These are phyloP conservation scores for Elanoides forficatus DNA, from an alignment of 2,113 vertebrate genomes.

Conservation along the genomic window DNA sequence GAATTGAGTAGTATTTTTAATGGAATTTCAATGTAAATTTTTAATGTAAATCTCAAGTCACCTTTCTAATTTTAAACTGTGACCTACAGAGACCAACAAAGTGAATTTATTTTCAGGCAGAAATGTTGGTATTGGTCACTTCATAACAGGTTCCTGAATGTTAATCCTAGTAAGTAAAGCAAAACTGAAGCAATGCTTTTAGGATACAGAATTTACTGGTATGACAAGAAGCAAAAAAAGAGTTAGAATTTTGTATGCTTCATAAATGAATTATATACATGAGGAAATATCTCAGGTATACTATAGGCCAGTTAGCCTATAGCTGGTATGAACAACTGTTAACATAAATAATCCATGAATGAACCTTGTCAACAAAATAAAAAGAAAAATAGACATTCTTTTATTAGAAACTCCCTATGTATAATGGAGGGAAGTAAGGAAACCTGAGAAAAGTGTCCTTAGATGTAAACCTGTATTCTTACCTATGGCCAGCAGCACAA, in stretches of 20 bases:
- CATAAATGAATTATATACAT: neutral
- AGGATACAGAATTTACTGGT: neutral
- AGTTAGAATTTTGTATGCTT: neutral
- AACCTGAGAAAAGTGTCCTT: neutral
- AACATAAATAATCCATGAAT: neutral
- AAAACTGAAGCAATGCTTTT: neutral
- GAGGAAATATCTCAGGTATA: neutral
- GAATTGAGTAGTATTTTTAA: neutral
- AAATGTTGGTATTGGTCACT: neutral
- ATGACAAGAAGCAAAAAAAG: neutral
- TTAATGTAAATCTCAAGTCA: neutral
- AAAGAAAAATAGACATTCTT: neutral
- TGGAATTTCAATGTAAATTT: neutral
- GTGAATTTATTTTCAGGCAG: neutral
- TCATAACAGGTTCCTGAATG: neutral
- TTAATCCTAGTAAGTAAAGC: neutral
- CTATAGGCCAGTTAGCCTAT: neutral
- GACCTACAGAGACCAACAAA: neutral
- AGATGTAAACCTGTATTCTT: neutral
- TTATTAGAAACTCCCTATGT: neutral
- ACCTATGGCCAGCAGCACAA: neutral
- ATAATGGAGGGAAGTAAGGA: neutral
- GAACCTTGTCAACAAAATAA: neutral
- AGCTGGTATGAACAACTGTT: neutral
- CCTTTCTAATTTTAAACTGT: neutral